phyloP scores from a whole-genome alignment of 2,113 vertebrate species.

The Genyomyrus donnyi region DNA sequence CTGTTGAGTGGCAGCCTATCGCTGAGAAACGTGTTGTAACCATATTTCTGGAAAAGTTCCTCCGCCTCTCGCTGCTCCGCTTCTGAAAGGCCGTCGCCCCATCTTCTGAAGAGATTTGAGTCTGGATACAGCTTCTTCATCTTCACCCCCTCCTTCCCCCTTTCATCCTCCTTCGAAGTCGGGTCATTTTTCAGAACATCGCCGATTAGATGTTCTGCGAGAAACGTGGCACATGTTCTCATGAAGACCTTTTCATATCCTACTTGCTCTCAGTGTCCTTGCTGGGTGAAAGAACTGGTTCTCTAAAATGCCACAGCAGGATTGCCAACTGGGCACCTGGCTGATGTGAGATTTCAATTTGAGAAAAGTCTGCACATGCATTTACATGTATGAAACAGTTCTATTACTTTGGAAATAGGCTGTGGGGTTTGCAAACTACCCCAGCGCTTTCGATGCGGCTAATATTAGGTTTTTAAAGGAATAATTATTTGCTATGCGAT shows the following conservation, averaged over 20 bases:
- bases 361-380: background rate
- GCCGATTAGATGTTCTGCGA: background rate
- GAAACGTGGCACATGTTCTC: background rate
- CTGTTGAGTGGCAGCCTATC: constrained; percentile 52
- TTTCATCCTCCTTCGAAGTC: background rate
- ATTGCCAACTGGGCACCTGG: background rate
- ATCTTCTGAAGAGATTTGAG: constrained; percentile 47
- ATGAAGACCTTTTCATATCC: background rate
- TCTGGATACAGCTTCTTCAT: constrained; percentile 51
- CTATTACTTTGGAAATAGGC: too few relatives aligned
- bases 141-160: constrained; percentile 23
- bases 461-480: too few relatives aligned
- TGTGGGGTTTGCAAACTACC: too few relatives aligned
- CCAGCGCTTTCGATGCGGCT: too few relatives aligned
- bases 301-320: background rate
- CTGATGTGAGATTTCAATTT: background rate
- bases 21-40: constrained; percentile 62
- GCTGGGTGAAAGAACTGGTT: background rate
- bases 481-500: too few relatives aligned
- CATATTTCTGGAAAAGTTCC: constrained; percentile 43
- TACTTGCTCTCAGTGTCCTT: background rate
- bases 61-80: constrained; percentile 55
- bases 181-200: background rate
- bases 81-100: constrained; percentile 49
- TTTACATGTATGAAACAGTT: background rate